Evolutionary conservation across 2,888 invertebrate genomes (phyloP), one percentile per base, ranked within the genome.

Genomic region (Cephalotes varians): DNA sequence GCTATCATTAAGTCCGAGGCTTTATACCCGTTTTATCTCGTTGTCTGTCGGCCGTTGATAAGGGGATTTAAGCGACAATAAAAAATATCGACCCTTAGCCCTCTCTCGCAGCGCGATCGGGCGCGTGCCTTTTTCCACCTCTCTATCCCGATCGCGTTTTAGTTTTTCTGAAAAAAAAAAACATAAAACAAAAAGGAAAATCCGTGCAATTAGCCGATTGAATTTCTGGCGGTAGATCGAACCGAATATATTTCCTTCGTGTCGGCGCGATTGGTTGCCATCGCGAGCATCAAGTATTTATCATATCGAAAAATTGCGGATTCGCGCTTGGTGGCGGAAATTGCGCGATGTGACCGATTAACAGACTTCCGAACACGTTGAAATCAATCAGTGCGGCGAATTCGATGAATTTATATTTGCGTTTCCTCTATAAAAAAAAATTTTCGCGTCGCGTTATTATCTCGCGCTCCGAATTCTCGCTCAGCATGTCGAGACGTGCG

Each of bases 1-100:
- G 84, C 64, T 81, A 65, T 82, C 87, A 81, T 83, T 83, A 79
- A 83, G 64, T 81, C 49, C 60, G 73, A 83, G 64, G 58, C 73
- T 83, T 81, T 81, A 81, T 81, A 44, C 58, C 58, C 73, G 65
- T 65, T 77, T 82, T 82, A 77, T 67, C 81, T 77, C 64, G 47
- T 77, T 82, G 65, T 77, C 79, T 67, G 62, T 77, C 81, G 79
- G 49, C 77, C 64, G 81, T 76, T 82, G 77, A 82, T 77, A 82
- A 77, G 79, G 49, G 81, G 77, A 82, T 67, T 77, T 73, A 81
- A 81, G 76, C 62, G 81, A 73, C 77, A 65, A 76, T 76, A 81
- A 76, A 81, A 81, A 76, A 81, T 81, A 79, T 69, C 77, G 77
- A 79, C 56, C 44, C 56, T 79, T 71, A 71, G 25, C 47, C 77